Evolutionary conservation across 2,797 vertebrate species (phyloP), one percentile per base, ranked within the genome.

Genomic region (Heliangelus exortis): DNA sequence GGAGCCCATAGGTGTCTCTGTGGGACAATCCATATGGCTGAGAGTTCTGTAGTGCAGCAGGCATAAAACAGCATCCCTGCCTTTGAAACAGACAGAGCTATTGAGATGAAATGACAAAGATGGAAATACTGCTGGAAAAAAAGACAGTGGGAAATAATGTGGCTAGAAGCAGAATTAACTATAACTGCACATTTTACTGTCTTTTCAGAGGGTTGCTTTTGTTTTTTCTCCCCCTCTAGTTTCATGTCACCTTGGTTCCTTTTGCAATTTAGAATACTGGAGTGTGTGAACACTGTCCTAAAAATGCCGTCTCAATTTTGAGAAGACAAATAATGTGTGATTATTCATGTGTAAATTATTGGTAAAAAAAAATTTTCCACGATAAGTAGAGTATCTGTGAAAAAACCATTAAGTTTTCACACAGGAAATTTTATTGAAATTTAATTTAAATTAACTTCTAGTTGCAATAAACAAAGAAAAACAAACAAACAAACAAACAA

Each of bases 1-100:
- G 83, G 84, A 93, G 84, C 87, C 95, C 93, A 47, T 90, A 95
- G 93, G 82, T 76, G 93, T 96, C 94, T 96, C 95, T 96, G 91
- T 89, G 94, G 93, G 90, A 96, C 90, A 95, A 90, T 73, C 84
- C 95, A 95, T 92, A 87, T 73, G 34, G 31, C 76, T 84, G 39
- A 21, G 53, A 53, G 16, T 72, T 88, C 69, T 81, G 61, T 59
- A 66, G 33, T 93, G 51, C 73, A 91, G 90, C 68, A 91, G 43
- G 25, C 48, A 94, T 84, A 92, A 93, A 96, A 62, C 65, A 94
- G 58, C 73, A 78, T 93, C 69, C 45, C 71, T 93, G 62, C 55
- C 73, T 94, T 92, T 81, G 54, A 81, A 96, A 93, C 31, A 81
- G 68, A 74, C 68, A 94, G 76, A 94, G 57, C 39, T 73, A 58